A percentile compares a stretch with the other conserved stretches of the same genome.
phyloP scores from a whole-genome alignment of 2,797 vertebrate genomes.

The Rhadinocentrus ornatus region DNA sequence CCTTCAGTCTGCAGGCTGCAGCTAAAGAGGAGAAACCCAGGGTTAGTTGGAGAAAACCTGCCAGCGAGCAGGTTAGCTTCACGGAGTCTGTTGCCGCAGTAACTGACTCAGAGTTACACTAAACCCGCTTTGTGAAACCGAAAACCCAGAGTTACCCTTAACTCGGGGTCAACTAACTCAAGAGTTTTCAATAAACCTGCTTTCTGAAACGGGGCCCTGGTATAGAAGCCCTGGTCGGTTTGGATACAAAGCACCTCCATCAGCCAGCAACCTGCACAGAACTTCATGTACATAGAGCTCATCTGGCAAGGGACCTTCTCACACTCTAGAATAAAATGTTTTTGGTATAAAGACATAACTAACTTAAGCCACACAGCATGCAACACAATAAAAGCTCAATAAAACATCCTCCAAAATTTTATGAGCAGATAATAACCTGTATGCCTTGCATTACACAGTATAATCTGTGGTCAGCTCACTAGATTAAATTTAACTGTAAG shows the following conservation, averaged over 20 bases:
- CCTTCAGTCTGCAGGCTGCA: too few relatives aligned
- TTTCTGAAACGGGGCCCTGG: too few relatives aligned
- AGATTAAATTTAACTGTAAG: constrained; percentile 20
- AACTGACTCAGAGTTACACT: too few relatives aligned
- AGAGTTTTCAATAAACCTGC: too few relatives aligned
- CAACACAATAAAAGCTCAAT: neutral
- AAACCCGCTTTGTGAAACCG: too few relatives aligned
- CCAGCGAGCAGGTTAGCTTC: too few relatives aligned
- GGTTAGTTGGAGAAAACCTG: too few relatives aligned
- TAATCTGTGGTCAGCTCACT: constrained; percentile 16
- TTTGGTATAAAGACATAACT: neutral
- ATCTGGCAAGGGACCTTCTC: neutral
- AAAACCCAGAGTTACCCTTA: too few relatives aligned
- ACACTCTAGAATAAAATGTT: neutral
- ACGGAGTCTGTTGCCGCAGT: too few relatives aligned
- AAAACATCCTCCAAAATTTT: neutral
- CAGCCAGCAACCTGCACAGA: neutral
- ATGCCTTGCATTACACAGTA: constrained; percentile 9
- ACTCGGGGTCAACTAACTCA: too few relatives aligned
- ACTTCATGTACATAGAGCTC: neutral
- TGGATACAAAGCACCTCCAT: constrained; percentile 28
- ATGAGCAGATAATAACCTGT: neutral
- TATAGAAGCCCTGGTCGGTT: constrained; percentile 1
- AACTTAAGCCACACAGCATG: neutral
- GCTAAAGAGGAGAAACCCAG: too few relatives aligned